Base-by-base conservation (phyloP, 2,888 invertebrate species). In the Masnerella sp. region DNA sequence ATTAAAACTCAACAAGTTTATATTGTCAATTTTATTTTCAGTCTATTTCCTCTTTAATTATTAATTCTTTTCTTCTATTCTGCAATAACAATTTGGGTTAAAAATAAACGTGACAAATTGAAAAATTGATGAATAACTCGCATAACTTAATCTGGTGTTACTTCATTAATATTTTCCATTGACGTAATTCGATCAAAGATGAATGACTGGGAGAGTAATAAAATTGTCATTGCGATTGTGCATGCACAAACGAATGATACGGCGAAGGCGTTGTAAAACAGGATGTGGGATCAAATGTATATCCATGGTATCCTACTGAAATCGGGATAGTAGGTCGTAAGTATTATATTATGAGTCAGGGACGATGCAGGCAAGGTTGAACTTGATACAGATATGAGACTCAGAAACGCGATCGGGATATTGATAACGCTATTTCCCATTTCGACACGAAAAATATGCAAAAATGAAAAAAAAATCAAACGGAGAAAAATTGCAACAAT, bases 291-390 rank as follows among this genome's bases (percentile, higher is more conserved):
- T 52, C 28, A 12, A 34, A 43, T 14, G n/a, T 17, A 22, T 40
- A 22, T 51, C 15, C 40, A 43, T 40, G 61, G 62, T 51, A 52
- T 30, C 34, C n/a, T 45, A 34, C 40, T 47, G 52, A 25, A 68
- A 59, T 74, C 36, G 38, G 74, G 40, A 52, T 40, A 64, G 17
- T 64, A 59, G 69, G 64, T 69, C 67, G 68, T 42, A 74, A 64
- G 64, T 74, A 64, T 67, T 54, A 64, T 69, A 59, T 69, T 59
- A 69, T 69, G 64, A 74, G 64, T 73, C 74, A 74, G 64, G 74
- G 67, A 11, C 52, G 58, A 18, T 28, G 25, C 14, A 38, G 51
- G 43, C 68, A 69, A 69, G 68, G 68, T 43, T 61, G 68, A 52
- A 61, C 68, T 45, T 30, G 52, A 69, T 69, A 52, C 52, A 45